Evolutionary conservation across 2,888 invertebrate species (phyloP).

Genomic region (Erebia epiphron): DNA sequence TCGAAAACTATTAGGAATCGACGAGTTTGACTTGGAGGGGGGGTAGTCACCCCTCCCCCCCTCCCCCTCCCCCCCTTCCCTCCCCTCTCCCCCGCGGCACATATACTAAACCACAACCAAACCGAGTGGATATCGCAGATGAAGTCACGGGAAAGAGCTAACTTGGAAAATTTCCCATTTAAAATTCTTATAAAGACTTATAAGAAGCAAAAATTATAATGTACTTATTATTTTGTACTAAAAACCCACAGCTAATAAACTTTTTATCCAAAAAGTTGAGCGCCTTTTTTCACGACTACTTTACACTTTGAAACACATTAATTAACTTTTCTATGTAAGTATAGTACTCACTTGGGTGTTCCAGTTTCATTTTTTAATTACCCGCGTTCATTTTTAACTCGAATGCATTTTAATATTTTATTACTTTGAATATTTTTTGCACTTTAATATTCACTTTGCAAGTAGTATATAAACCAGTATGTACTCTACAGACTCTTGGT

Average conservation of each 20-base stretch:
- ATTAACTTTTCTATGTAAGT: slow-evolving; percentile 36
- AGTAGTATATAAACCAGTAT: too few species aligned
- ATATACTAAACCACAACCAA: too few species aligned
- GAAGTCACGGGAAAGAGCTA: too few species aligned
- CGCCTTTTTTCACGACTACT: slow-evolving; percentile 30
- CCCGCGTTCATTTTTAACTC: slow-evolving; percentile 24
- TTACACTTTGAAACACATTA: slow-evolving; percentile 34
- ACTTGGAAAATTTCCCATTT: too few species aligned
- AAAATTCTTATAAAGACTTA: too few species aligned
- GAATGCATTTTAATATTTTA: slow-evolving; percentile 28
- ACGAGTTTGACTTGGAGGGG: too few species aligned
- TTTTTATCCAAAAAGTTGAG: slow-evolving; percentile 23
- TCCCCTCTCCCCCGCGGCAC: too few species aligned
- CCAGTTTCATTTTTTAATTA: slow-evolving; percentile 32
- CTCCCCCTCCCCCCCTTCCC: too few species aligned
- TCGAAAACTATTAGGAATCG: too few species aligned
- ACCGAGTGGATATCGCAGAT: too few species aligned
- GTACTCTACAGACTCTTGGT: neutral
- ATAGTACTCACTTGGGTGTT: slow-evolving; percentile 36
- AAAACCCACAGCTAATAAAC: neutral
- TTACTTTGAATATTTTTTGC: neutral
- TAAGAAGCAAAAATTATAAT: neutral
- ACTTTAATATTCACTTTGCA: neutral
- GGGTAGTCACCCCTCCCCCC: too few species aligned
- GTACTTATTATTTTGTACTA: neutral